Percentiles rank a stretch among this genome's conserved stretches.
These are phyloP conservation scores for Ceuthmochares aereus DNA, from an alignment of 2,113 vertebrate genomes.

Conservation along the genomic window DNA sequence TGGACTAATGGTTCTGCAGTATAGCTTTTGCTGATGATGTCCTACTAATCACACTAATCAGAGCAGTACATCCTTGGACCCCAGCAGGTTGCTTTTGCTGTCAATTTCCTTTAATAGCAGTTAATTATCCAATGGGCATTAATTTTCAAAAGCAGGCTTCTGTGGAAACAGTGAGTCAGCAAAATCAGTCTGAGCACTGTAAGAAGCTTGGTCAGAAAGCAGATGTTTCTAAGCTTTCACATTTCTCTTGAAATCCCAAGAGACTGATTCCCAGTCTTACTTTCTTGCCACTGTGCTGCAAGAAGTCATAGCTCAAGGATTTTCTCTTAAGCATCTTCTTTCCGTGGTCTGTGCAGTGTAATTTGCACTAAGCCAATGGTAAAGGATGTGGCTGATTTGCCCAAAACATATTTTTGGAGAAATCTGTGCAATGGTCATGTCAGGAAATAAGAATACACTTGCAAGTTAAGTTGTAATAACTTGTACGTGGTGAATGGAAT, in stretches of 20 bases:
- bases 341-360: background rate
- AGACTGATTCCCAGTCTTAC: background rate
- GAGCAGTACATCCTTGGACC: fast-evolving
- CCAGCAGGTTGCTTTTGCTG: background rate
- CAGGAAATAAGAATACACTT: background rate
- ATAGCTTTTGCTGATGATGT: background rate
- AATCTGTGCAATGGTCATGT: background rate
- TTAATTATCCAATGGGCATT: background rate
- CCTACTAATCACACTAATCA: background rate
- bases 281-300: background rate
- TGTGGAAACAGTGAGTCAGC: background rate
- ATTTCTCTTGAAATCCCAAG: background rate
- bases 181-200: background rate
- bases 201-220: background rate
- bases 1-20: background rate
- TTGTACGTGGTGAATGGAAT: background rate
- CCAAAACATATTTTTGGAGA: background rate
- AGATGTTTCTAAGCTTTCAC: background rate
- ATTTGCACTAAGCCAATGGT: background rate
- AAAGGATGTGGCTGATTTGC: background rate
- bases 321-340: background rate
- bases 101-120: background rate
- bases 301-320: background rate
- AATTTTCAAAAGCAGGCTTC: background rate
- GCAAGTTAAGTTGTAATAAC: background rate